Conservation (phyloP, 37 sponge, comb jelly and placozoan species). For the Agelas oroides region DNA sequence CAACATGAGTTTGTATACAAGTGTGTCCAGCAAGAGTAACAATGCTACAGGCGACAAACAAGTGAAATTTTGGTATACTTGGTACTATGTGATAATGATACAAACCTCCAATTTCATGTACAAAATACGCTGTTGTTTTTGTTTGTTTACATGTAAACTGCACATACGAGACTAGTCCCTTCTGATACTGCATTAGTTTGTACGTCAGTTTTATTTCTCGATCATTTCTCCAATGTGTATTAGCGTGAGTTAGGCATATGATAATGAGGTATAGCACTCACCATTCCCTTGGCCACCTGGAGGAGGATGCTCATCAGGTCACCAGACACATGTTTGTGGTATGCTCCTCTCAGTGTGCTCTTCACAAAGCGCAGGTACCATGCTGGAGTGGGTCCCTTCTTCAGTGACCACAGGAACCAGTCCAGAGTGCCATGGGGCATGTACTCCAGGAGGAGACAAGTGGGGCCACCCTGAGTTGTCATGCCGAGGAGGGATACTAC, state of each 20-base stretch:
- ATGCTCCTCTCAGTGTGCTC: conserved; percentile 18
- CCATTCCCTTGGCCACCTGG: conserved; percentile 76
- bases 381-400: conserved; percentile 65
- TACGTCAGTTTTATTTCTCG: too few species aligned
- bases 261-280: neutral
- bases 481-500: conserved; percentile 44
- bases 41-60: too few species aligned
- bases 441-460: conserved; percentile 61
- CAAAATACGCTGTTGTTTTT: too few species aligned
- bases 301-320: conserved; percentile 62
- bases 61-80: too few species aligned
- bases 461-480: conserved; percentile 25
- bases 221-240: too few species aligned
- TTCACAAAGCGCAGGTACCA: conserved; percentile 63
- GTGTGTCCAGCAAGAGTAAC: too few species aligned
- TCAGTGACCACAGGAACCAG: conserved; percentile 46
- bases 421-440: conserved; percentile 67
- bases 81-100: too few species aligned
- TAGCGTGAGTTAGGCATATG: neutral
- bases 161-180: too few species aligned
- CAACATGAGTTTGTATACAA: too few species aligned
- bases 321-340: conserved; percentile 49
- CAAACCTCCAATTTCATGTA: too few species aligned
- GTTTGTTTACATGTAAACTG: too few species aligned
- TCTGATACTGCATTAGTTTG: too few species aligned